Evolutionary conservation across 2,113 vertebrate species (phyloP).

Genomic region (Ranitomeya variabilis): DNA sequence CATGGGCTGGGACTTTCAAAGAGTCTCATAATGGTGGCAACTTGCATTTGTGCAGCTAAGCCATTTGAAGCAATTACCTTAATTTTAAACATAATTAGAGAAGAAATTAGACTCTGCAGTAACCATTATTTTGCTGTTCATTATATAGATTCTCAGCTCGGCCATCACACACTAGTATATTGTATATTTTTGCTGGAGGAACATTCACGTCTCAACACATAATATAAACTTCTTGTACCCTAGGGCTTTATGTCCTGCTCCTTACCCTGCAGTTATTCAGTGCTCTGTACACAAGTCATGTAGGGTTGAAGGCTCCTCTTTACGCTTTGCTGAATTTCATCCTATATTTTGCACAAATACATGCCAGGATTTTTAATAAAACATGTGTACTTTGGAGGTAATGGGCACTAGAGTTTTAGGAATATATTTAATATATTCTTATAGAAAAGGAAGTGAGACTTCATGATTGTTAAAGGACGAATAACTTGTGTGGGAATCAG

Average conservation of each 20-base stretch:
- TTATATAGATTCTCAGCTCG: slow-evolving; percentile 16
- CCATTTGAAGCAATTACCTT: slow-evolving; percentile 12
- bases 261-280: not conserved
- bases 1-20: not conserved
- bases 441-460: not conserved
- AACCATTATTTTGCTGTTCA: not conserved
- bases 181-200: slow-evolving; percentile 9
- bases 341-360: not conserved
- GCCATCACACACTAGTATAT: not conserved
- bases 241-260: slow-evolving; percentile 19
- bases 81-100: slow-evolving; percentile 22
- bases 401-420: not conserved
- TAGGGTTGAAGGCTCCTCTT: not conserved
- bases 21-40: not conserved
- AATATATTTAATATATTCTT: not conserved
- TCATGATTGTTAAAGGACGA: not conserved
- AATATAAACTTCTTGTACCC: slow-evolving; percentile 16
- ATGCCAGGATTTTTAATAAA: not conserved
- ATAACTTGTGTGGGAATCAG: slow-evolving; percentile 9
- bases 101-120: slow-evolving; percentile 4
- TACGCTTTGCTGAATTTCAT: slow-evolving; percentile 14
- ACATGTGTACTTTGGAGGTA: not conserved
- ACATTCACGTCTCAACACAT: slow-evolving; percentile 3
- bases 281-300: slow-evolving; percentile 26
- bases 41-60: not conserved